Evolutionary conservation across 2,113 vertebrate genomes (phyloP).

Genomic region (Chrysochloris asiatica): DNA sequence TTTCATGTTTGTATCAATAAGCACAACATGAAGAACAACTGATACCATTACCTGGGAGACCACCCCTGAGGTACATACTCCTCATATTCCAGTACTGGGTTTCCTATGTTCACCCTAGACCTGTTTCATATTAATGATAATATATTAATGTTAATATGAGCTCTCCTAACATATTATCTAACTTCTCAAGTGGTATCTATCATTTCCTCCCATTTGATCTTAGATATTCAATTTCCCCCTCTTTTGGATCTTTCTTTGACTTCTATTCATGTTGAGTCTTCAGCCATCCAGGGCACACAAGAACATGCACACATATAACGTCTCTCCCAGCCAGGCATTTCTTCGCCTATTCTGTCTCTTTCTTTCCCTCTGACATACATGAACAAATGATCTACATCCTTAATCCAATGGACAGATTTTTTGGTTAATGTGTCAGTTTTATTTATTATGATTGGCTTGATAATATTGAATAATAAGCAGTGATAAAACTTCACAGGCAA

Average conservation of each 20-base stretch:
- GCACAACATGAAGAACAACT: not conserved
- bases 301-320: too few relatives aligned
- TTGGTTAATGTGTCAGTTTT: not conserved
- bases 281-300: not conserved
- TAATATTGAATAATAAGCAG: not conserved
- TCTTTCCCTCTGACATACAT: not conserved
- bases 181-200: not conserved
- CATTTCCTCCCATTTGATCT: not conserved
- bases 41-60: too few relatives aligned
- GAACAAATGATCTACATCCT: not conserved
- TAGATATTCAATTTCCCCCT: not conserved
- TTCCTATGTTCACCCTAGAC: not conserved
- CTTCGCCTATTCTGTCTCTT: not conserved
- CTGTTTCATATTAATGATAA: too few relatives aligned
- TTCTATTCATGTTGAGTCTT: not conserved
- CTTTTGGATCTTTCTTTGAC: not conserved
- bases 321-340: not conserved
- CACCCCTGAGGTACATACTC: accelerated
- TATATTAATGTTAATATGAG: too few relatives aligned
- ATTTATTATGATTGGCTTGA: not conserved
- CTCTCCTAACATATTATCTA: not conserved
- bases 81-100: not conserved
- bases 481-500: not conserved
- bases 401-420: not conserved
- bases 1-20: not conserved